Percentiles rank a stretch among this genome's conserved stretches.
Conservation (phyloP, 2,113 vertebrate species). For the Platycercus adscitus region DNA sequence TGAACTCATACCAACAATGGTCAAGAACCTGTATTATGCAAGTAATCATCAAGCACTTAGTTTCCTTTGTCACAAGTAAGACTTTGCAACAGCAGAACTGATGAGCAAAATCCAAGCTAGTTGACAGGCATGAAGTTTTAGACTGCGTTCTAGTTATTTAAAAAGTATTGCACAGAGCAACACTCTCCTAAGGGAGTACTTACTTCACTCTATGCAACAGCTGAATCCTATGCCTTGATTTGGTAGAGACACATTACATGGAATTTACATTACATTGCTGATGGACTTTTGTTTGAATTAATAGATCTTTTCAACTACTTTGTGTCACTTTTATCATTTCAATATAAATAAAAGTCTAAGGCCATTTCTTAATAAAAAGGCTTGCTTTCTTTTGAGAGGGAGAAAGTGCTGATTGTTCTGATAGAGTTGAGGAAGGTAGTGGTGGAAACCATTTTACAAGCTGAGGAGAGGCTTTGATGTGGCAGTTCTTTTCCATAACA, state of each 20-base stretch:
- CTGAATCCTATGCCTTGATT: not conserved
- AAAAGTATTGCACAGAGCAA: not conserved
- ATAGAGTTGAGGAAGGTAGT: constrained; percentile 14
- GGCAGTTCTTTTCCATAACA: constrained; percentile 57
- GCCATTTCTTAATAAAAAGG: constrained; percentile 41
- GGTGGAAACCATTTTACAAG: constrained; percentile 52
- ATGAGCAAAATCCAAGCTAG: not conserved
- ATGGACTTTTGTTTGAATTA: constrained; percentile 5
- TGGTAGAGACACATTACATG: not conserved
- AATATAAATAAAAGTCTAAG: constrained; percentile 47
- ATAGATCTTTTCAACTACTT: not conserved
- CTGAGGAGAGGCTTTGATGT: constrained; percentile 61
- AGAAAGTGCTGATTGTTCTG: constrained; percentile 35
- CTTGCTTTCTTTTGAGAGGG: constrained; percentile 28
- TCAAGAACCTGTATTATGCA: not conserved
- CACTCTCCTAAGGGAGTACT: not conserved
- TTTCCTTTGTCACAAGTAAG: not conserved
- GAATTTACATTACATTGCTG: not conserved
- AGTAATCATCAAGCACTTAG: not conserved
- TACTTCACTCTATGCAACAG: not conserved
- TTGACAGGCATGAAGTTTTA: not conserved
- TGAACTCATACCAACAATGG: not conserved
- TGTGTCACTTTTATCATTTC: constrained; percentile 59
- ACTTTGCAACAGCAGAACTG: not conserved
- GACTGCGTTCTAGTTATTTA: not conserved